These are phyloP conservation scores for Chrysocyon brachyurus DNA, from an alignment of 2,797 vertebrate species.

Conservation along the genomic window DNA sequence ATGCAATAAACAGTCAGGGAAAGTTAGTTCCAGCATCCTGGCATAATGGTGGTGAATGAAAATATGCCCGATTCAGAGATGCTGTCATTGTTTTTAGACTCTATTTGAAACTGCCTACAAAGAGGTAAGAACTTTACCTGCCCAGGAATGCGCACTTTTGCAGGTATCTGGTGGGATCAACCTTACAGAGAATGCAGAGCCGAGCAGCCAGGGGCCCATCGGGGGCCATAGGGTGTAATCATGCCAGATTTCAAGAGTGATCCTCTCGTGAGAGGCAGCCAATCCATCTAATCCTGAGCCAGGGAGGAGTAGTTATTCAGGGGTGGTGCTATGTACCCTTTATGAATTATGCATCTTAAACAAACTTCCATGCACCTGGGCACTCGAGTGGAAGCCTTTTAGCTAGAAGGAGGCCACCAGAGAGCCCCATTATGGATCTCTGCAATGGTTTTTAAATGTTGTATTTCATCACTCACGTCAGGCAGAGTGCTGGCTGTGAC, in stretches of 20 bases:
- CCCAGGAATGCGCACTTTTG: neutral
- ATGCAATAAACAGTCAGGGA: neutral
- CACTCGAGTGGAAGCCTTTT: conserved; percentile 90
- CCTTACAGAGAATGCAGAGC: neutral
- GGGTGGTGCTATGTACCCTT: conserved; percentile 90
- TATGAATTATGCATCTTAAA: conserved; percentile 95
- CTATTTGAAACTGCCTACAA: neutral
- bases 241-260: conserved; percentile 78
- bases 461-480: neutral
- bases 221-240: conserved; percentile 81
- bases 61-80: neutral
- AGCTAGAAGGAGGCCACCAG: conserved; percentile 85
- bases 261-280: conserved; percentile 46
- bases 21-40: conserved; percentile 30
- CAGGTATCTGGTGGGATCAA: neutral
- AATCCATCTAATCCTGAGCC: conserved; percentile 84
- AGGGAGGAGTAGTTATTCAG: conserved; percentile 87
- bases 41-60: neutral
- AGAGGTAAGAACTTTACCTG: neutral
- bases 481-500: neutral
- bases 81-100: neutral
- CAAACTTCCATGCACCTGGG: conserved; percentile 91
- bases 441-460: neutral
- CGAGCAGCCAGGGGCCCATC: conserved; percentile 67
- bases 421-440: conserved; percentile 85